Conservation (phyloP, 2,797 vertebrate species). For the Megalops cyprinoides region DNA sequence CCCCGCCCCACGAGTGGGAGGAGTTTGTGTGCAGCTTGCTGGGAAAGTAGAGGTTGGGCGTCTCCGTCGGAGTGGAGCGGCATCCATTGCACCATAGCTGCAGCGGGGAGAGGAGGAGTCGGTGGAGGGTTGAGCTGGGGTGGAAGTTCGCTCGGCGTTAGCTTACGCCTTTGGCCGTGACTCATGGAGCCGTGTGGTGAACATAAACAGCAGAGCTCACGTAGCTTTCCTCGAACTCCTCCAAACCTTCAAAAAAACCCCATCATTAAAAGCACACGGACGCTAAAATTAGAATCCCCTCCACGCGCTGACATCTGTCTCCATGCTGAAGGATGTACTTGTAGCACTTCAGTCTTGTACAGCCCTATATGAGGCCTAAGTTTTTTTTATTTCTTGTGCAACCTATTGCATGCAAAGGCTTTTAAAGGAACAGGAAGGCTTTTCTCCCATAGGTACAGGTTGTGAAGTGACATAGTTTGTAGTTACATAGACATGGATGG, state of each 20-base stretch:
- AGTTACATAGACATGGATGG: no score
- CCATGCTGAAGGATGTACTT: constrained; percentile 64
- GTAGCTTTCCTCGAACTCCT: constrained; percentile 41
- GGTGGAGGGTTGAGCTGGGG: not conserved
- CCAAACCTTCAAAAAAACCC: constrained; percentile 62
- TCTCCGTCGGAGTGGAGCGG: no score
- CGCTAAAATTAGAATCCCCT: constrained; percentile 70
- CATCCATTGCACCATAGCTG: not conserved
- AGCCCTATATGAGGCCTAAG: not conserved
- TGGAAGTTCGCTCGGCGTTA: not conserved
- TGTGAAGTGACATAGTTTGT: no score
- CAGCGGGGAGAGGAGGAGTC: not conserved
- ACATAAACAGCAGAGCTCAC: not conserved
- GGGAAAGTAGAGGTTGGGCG: constrained; percentile 3
- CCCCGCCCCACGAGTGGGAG: constrained; percentile 21
- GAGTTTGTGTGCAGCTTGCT: constrained; percentile 35
- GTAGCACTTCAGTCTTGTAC: constrained; percentile 42
- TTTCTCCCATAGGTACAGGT: not conserved
- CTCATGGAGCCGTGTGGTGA: not conserved
- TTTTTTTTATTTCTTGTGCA: not conserved
- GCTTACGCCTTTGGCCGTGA: not conserved
- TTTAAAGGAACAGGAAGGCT: not conserved
- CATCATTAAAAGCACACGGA: constrained; percentile 64
- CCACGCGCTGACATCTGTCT: constrained; percentile 45
- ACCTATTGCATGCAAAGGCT: not conserved